Evolutionary conservation across 2,113 vertebrate genomes (phyloP).

Genomic region (Sturnira hondurensis): DNA sequence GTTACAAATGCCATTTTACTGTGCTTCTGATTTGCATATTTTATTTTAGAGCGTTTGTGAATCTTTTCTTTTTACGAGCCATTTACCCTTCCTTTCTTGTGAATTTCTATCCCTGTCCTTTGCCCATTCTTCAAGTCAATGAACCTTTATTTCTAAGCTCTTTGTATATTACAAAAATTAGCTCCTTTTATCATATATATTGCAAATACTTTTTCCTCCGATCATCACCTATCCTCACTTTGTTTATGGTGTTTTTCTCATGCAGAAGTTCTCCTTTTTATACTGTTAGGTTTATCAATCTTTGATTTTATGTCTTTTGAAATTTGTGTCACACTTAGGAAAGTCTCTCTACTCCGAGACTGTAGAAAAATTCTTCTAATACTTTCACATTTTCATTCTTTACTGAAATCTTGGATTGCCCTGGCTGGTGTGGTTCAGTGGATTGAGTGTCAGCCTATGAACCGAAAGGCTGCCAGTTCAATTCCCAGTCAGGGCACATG

Average conservation of each 20-base stretch:
- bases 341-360: neutral
- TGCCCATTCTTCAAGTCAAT: neutral
- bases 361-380: neutral
- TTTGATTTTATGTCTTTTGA: neutral
- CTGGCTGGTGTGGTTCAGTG: no score
- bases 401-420: neutral
- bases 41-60: neutral
- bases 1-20: neutral
- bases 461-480: no score
- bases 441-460: no score
- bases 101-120: neutral
- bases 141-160: slow-evolving; percentile 29
- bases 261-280: neutral
- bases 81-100: neutral
- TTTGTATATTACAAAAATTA: neutral
- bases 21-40: neutral
- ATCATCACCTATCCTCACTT: neutral
- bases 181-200: neutral
- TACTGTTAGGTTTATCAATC: neutral
- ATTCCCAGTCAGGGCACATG: no score
- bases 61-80: neutral
- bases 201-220: neutral
- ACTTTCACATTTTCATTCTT: neutral
- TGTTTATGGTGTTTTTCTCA: neutral
- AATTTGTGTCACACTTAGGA: neutral